Evolutionary conservation across 2,113 vertebrate species (phyloP).

Genomic region (Etheostoma cragini): DNA sequence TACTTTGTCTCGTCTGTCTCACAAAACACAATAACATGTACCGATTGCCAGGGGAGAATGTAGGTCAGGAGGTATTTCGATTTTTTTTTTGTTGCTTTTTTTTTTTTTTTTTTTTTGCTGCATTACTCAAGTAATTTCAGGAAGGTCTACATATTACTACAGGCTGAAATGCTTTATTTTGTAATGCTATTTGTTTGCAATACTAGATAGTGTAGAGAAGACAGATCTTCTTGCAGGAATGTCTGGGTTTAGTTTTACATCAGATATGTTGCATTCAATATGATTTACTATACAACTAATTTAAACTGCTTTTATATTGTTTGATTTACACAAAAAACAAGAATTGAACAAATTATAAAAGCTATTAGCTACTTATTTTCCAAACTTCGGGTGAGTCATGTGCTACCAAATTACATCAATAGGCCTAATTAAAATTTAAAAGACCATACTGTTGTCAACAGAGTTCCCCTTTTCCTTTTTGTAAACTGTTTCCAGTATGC

Average conservation of each 20-base stretch:
- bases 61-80: slow-evolving; percentile 14
- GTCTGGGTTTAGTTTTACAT: background rate
- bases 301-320: background rate
- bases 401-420: background rate
- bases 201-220: background rate
- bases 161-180: background rate
- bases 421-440: background rate
- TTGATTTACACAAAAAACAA: background rate
- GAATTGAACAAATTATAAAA: background rate
- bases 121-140: background rate
- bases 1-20: slow-evolving; percentile 10
- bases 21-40: background rate
- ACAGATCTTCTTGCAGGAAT: background rate
- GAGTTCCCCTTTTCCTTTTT: background rate
- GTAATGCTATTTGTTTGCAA: background rate
- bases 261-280: background rate
- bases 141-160: background rate
- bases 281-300: background rate
- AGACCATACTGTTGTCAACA: background rate
- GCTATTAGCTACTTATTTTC: background rate
- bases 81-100: background rate
- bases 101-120: background rate
- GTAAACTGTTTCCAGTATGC: slow-evolving; percentile 1
- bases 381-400: background rate
- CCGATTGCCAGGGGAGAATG: background rate